Base-by-base conservation (phyloP, 2,797 vertebrate genomes). In the Gambelia wislizenii region DNA sequence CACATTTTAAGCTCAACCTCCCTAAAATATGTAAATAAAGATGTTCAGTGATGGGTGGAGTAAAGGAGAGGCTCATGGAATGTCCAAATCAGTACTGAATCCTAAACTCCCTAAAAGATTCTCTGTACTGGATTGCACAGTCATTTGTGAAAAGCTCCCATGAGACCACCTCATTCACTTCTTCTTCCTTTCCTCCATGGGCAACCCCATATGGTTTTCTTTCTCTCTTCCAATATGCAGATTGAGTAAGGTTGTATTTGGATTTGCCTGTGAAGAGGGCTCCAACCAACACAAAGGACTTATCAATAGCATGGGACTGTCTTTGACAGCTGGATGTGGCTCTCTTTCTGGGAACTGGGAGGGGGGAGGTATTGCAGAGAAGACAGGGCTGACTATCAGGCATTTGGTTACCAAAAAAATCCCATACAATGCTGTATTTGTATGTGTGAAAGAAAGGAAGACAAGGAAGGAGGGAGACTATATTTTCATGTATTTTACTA, bases 261-360 rank as follows among this genome's bases (percentile, higher is more conserved):
- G 95, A 95, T 94, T 92, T 88, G 85, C 92, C 74, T 44, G 67
- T 87, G 91, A 87, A 89, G 87, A 52, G 91, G 91, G 86, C 88
- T 94, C 94, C 91, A 86, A 89, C 84, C 87, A 84, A 91, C 95
- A 96, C 91, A 96, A 95, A 96, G 85, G 87, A 90, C 89, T 97
- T 96, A 96, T 96, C 95, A 92, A 94, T 95, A 89, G 93, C 95
- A 91, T 4, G 74, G 93, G 94, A 92, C 92, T 89, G 83, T 91
- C 91, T 94, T 85, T 95, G 94, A 95, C 96, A 96, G 95, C 93
- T 96, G 95, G 89, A 93, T 96, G 92, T 95, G 91, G 94, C 95
- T 96, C 94, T 93, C 87, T 92, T 94, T 89, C 86, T 91, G 83
- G 56, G 84, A 92, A 94, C 39, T 39, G 69, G 84, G 81, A 25